Percentiles rank a stretch among this genome's conserved stretches.
Evolutionary conservation across 1,140 invertebrate genomes (phyloP).

Genomic region (Mylabris phalerata): DNA sequence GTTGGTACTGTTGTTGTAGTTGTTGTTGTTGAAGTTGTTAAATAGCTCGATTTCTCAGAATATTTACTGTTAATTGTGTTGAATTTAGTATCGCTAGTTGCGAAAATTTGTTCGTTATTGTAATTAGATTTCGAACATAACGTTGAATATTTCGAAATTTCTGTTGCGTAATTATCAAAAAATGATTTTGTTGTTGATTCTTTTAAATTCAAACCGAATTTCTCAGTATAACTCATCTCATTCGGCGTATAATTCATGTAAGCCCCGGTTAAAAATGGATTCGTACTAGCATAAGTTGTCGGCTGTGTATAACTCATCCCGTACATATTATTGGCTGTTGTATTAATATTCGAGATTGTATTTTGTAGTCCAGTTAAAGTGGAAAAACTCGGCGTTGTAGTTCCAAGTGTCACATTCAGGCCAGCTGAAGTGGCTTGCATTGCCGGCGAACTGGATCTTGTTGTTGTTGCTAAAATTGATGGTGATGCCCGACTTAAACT

Average conservation of each 20-base stretch:
- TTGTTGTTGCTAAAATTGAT: constrained; percentile 22
- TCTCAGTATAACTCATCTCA: constrained; percentile 31
- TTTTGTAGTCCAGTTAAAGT: constrained; percentile 36
- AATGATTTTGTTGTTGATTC: constrained; percentile 34
- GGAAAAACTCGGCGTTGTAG: constrained; percentile 37
- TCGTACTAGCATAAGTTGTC: constrained; percentile 47
- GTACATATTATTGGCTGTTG: constrained; percentile 33
- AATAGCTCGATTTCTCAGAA: constrained; percentile 28
- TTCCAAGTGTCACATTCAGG: constrained; percentile 50
- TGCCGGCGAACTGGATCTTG: constrained; percentile 40
- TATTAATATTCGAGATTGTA: constrained; percentile 39
- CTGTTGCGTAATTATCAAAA: constrained; percentile 31
- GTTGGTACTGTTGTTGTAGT: constrained; percentile 13
- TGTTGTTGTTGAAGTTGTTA: constrained; percentile 20
- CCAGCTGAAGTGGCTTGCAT: constrained; percentile 53
- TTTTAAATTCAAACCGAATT: constrained; percentile 31
- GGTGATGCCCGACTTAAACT: constrained; percentile 37
- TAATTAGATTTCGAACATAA: constrained; percentile 28
- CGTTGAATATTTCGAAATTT: constrained; percentile 29
- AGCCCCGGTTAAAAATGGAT: constrained; percentile 49
- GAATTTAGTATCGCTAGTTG: constrained; percentile 23
- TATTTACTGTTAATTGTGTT: constrained; percentile 33
- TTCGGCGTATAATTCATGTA: constrained; percentile 46
- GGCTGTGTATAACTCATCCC: constrained; percentile 34
- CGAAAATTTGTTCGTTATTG: constrained; percentile 21